phyloP scores from a whole-genome alignment of 2,888 invertebrate species.

The Lasioglossum oenotherae region DNA sequence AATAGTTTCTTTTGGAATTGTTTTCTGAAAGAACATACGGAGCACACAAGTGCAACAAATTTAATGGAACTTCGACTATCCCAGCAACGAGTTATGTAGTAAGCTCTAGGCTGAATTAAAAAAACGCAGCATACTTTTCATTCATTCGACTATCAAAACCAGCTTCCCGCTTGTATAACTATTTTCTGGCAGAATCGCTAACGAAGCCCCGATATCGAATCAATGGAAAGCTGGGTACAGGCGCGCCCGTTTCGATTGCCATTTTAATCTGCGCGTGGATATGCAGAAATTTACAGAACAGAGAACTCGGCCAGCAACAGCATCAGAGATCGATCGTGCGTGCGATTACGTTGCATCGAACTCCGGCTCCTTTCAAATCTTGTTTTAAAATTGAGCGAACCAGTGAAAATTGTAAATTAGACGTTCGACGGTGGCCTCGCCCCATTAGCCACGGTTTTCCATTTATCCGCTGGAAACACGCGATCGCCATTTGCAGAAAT shows the following conservation, averaged over 20 bases:
- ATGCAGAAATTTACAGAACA: slow-evolving; percentile 15
- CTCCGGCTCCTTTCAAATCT: slow-evolving; percentile 33
- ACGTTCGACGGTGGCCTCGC: not conserved
- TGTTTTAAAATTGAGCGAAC: slow-evolving; percentile 17
- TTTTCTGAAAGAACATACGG: not conserved
- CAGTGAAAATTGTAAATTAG: slow-evolving; percentile 35
- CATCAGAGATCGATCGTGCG: slow-evolving; percentile 12
- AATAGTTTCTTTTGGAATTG: too few relatives aligned
- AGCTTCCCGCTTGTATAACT: not conserved
- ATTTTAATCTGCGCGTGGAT: slow-evolving; percentile 41
- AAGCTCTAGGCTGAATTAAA: not conserved
- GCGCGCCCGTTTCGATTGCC: slow-evolving; percentile 26
- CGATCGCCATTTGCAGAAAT: not conserved
- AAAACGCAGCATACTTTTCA: not conserved
- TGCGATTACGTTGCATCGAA: slow-evolving; percentile 27
- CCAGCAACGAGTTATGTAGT: not conserved
- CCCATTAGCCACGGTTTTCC: slow-evolving; percentile 48
- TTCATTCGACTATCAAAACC: not conserved
- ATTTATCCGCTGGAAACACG: slow-evolving; percentile 34
- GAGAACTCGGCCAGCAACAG: slow-evolving; percentile 18
- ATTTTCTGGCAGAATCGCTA: not conserved
- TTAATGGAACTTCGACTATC: not conserved
- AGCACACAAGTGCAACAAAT: not conserved
- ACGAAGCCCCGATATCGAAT: not conserved
- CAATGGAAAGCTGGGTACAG: not conserved